These are phyloP conservation scores for Cuculus canorus DNA, from an alignment of 2,797 vertebrate genomes.

Conservation along the genomic window DNA sequence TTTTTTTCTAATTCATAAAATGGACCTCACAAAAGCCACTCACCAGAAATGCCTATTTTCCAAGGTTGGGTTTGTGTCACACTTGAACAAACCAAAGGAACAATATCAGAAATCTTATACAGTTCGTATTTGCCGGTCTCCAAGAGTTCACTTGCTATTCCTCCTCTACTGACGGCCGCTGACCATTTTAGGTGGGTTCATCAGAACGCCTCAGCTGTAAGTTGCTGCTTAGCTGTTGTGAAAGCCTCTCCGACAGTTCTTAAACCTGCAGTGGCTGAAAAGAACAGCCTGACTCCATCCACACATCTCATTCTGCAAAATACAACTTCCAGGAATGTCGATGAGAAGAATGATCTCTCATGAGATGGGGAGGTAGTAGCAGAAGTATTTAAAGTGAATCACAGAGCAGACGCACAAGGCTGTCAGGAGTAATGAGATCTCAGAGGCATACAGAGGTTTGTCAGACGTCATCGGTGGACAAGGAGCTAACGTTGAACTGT, in stretches of 20 bases:
- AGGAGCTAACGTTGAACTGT: background rate
- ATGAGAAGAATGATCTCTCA: background rate
- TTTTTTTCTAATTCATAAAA: background rate
- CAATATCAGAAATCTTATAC: background rate
- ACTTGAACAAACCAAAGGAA: background rate
- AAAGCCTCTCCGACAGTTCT: background rate
- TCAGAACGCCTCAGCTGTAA: background rate
- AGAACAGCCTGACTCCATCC: background rate
- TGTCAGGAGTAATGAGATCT: conserved; percentile 27
- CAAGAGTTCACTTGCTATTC: background rate
- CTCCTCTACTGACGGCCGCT: background rate
- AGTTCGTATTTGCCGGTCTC: background rate
- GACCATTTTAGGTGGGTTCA: background rate
- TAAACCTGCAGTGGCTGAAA: background rate
- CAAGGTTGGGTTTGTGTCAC: background rate
- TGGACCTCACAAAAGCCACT: background rate
- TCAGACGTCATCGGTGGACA: background rate
- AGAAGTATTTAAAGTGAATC: background rate
- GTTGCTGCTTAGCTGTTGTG: background rate
- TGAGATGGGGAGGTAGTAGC: background rate
- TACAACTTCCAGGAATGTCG: background rate
- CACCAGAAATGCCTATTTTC: background rate
- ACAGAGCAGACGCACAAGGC: background rate
- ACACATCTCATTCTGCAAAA: background rate
- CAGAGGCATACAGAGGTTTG: background rate